Evolutionary conservation across 1,140 invertebrate genomes (phyloP).

Genomic region (Polypedilum pembai): DNA sequence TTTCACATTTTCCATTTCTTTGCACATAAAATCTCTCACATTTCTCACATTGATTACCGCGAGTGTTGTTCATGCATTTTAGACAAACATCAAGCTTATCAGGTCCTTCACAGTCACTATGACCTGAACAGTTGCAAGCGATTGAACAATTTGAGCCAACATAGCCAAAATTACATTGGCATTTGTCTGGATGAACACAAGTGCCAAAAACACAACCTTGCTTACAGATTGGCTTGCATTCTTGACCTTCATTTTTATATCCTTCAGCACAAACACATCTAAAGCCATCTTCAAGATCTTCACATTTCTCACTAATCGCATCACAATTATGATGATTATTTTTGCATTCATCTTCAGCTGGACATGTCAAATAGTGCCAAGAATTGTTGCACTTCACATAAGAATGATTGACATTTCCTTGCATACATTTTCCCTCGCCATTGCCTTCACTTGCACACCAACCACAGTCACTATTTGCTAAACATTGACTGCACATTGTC

Average conservation of each 20-base stretch:
- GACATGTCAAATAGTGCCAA: conserved; percentile 84
- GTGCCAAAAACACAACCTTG: conserved; percentile 84
- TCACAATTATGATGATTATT: conserved; percentile 90
- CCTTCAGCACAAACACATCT: conserved; percentile 79
- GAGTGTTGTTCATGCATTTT: conserved; percentile 86
- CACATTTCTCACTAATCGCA: conserved; percentile 73
- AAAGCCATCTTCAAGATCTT: conserved; percentile 63
- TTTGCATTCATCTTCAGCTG: conserved; percentile 86
- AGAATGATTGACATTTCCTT: conserved; percentile 55
- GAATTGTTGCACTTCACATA: conserved; percentile 46
- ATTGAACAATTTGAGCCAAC: conserved; percentile 89
- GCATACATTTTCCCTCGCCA: conserved; percentile 63
- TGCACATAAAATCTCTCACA: conserved; percentile 81
- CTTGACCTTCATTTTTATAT: conserved; percentile 52
- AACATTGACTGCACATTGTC: conserved; percentile 78
- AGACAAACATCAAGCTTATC: conserved; percentile 74
- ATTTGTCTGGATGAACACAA: conserved; percentile 77
- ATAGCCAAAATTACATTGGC: conserved; percentile 89
- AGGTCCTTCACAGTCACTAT: conserved; percentile 82
- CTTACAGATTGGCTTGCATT: conserved; percentile 74
- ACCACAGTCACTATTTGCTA: conserved; percentile 78
- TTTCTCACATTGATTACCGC: conserved; percentile 76
- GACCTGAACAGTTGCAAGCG: conserved; percentile 90
- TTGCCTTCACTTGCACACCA: conserved; percentile 65
- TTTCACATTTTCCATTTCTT: conserved; percentile 76